Evolutionary conservation across 2,888 invertebrate species (phyloP), one percentile per base, ranked within the genome.

Genomic region (Habroteleia sp.): DNA sequence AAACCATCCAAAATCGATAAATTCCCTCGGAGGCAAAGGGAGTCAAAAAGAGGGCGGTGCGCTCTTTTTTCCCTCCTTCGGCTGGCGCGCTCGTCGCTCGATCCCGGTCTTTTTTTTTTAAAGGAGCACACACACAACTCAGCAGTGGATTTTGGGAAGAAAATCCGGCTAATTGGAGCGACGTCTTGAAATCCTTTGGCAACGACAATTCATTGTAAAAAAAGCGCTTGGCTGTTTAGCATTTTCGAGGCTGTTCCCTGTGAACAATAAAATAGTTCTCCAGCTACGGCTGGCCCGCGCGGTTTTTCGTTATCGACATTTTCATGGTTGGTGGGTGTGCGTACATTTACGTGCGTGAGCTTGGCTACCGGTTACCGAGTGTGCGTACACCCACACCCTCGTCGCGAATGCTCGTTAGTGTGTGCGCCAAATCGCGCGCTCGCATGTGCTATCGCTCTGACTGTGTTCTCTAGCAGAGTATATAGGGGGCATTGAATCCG

Each of bases 281-380:
- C 74, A 77, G 79, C 77, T 77, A 78, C 75, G 80, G 65, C 72
- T 75, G 68, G 77, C 58, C 76, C 66, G 77, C 77, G 83, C 82
- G 87, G 85, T 88, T 88, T 88, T 88, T 88, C 87, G 87, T 87
- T 88, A 88, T 87, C 87, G 88, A 88, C 88, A 88, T 87, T 87
- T 88, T 86, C 83, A 81, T 84, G 48, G 77, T 48, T 71, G 71
- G 76, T 75, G 58, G 50, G 76, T 74, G 75, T 77, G 76, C 65
- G 77, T 74, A 75, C 73, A 42, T 74, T 69, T 77, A 72, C 68
- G 76, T 78, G 75, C 75, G 77, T 78, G 74, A 77, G 63, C 76
- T 63, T 62, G 39, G 56, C 68, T 74, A 48, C 27, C 44, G 11
- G 35, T 62, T 27, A 13, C 44, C 25, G 44, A 8, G 79, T 77